Base-by-base conservation (phyloP, 1,140 invertebrate species). In the Ooceraea biroi region DNA sequence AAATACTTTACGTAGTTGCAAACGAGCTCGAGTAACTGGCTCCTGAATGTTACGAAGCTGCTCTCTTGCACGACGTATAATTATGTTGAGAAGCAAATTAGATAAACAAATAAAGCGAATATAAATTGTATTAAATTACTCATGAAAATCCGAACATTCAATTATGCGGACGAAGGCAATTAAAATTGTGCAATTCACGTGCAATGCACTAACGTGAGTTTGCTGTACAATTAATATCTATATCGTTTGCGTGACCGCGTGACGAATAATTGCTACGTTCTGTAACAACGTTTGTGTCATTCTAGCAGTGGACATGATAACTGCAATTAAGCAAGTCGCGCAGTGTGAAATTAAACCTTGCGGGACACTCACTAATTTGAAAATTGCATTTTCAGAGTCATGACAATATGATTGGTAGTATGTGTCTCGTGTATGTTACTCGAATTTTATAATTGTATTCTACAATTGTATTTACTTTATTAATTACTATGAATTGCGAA, bases 361-460 rank as follows among this genome's bases (percentile, higher is more conserved):
- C 30, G 14, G 65, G 46, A 36, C 30, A n/a, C 19, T 22, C 46
- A 10, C 74, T 66, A 52, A 77, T 52, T 77, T 19, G 60, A 77
- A 63, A 77, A 77, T 77, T 77, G 22, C 60, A 22, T 65, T 77
- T 65, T 77, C 27, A 41, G 27, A 63, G 11, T 65, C 60, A 22
- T 27, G 36, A 3, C 36, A 17, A 3, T 41, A 41, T 12, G n/a
- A 52, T 65, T 27, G 14, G 11, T 4, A 11, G 3, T 52, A 17
- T n/a, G 63, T 25, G 8, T 63, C 36, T 36, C 36, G 36, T 36
- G 36, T 57, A 5, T 11, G 22, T 3, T 22, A 19, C 22, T 4
- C 10, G 44, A 41, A 60, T 8, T 73, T 8, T 46, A 27, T 44
- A 44, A 73, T 73, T 73, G 25, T 60, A 27, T 46, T 46, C 10